Base-by-base conservation (phyloP, 2,888 invertebrate genomes). In the Agrotis clavis region DNA sequence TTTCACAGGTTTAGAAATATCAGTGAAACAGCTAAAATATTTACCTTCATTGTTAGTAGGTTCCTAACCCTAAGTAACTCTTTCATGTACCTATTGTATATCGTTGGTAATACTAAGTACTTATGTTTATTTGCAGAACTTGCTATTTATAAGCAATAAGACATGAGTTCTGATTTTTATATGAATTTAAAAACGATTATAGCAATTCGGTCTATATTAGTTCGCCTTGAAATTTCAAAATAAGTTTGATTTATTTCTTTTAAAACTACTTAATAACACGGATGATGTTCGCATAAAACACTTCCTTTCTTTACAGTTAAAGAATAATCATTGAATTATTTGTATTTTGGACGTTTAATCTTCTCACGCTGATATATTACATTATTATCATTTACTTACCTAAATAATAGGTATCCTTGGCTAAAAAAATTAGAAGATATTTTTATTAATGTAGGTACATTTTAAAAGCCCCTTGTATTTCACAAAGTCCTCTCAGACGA, bases 281-380 rank as follows among this genome's bases (percentile, higher is more conserved):
- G 11, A 41, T 48, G 13, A n/a, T n/a, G n/a, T 71, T 76, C 61
- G 56, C 48, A 45, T 69, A 60, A 71, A 71, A 57, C 13, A n/a
- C 41, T 71, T 71, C 76, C 57, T 66, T 47, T 47, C 48, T 59
- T 45, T 0, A 47, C 61, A 13, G 6, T 25, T 41, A 35, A 14
- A 21, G 1, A 4, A 61, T 6, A 25, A 50, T 25, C 25, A 18
- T 56, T 35, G 51, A 54, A 74, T 69, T 75, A 25, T 74, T 45
- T 59, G 11, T 13, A 7, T 53, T 48, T 53, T 41, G 16, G 11
- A 41, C 41, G 16, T 14, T 53, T 66, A 53, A 66, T 45, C 64
- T 75, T 76, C 64, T 16, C 64, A 75, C 47, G 47, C 2, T 0
- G 4, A 30, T 4, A 14, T n/a, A 6, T 53, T 18, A 30, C 16